Evolutionary conservation across 2,113 vertebrate species (phyloP), one percentile per base, ranked within the genome.

Genomic region (Oxyruncus cristatus): DNA sequence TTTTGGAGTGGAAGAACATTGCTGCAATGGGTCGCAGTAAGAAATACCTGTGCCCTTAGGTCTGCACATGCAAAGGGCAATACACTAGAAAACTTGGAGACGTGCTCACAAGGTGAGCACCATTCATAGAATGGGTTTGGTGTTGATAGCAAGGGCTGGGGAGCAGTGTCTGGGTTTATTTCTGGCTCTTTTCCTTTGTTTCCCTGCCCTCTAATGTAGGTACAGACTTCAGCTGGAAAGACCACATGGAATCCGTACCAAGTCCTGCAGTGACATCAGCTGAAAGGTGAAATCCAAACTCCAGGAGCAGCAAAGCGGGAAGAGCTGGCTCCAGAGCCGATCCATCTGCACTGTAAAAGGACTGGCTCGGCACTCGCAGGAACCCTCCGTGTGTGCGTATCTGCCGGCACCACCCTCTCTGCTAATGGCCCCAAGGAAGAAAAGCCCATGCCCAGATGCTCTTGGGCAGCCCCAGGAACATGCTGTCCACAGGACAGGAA

Each of bases 131-230:
- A n/a, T 8, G 6, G 33, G 37, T 65, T 91, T 63, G 20, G 37
- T 30, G 6, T 6, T n/a, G 63, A 84, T 9, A 30, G n/a, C 63
- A 47, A 17, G 39, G 21, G 24, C 30, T 33, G 35, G 12, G 9
- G 9, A 10, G 44, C n/a, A 35, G 63, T 6, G 14, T 16, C 55
- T 62, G 17, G 9, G 39, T 41, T 42, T 23, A 47, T 81, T 92
- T 68, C 21, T 63, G 42, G 33, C 2, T 35, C 8, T 41, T 59
- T 53, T 21, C 7, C 14, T 81, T 87, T 56, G 16, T 82, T 82
- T 78, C 0, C 0, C 18, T 72, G 33, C 50, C 21, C 65, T 74
- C 28, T 59, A 19, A n/a, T 5, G 1, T 17, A 46, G 1, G 0
- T 49, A 52, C 11, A 84, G 79, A 77, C 8, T 27, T 11, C 2